Conservation (phyloP, 2,888 invertebrate genomes). For the Caenorhabditis drosophilae region DNA sequence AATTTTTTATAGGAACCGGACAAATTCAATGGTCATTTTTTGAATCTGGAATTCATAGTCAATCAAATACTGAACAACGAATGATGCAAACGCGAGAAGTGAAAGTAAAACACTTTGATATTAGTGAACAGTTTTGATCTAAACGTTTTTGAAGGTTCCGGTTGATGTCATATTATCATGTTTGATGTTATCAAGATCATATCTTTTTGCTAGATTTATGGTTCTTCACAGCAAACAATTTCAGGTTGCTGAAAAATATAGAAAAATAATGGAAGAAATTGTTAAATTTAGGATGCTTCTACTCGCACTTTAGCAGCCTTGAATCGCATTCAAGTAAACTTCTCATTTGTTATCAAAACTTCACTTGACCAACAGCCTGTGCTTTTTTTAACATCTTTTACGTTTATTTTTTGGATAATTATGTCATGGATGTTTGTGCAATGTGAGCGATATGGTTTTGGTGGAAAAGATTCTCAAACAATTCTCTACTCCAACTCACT, state of each 20-base stretch:
- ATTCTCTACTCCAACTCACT: constrained; percentile 66
- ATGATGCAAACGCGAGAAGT: constrained; percentile 13
- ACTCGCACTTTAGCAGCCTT: constrained; percentile 76
- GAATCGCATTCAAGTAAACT: constrained; percentile 84
- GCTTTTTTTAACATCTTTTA: constrained; percentile 96
- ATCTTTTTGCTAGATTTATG: constrained; percentile 99
- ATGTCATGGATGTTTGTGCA: constrained; percentile 98
- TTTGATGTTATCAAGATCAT: constrained; percentile 97
- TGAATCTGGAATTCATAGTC: constrained; percentile 31
- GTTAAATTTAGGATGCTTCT: constrained; percentile 78
- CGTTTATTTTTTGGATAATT: constrained; percentile 99
- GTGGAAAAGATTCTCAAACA: constrained; percentile 51
- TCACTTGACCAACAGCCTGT: constrained; percentile 99
- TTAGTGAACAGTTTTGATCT: not conserved
- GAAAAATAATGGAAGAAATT: not conserved
- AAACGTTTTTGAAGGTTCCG: too few relatives aligned
- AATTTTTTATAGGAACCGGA: constrained; percentile 33
- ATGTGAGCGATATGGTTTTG: constrained; percentile 79
- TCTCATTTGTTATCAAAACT: constrained; percentile 92
- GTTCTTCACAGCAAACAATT: constrained; percentile 98
- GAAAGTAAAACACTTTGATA: not conserved
- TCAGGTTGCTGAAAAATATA: constrained; percentile 64
- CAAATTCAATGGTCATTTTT: constrained; percentile 51
- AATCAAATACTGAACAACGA: constrained; percentile 13
- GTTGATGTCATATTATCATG: constrained; percentile 95